A percentile compares a stretch with the other conserved stretches of the same genome.
phyloP scores from a whole-genome alignment of 2,113 vertebrate species.

The Aphelocoma coerulescens region DNA sequence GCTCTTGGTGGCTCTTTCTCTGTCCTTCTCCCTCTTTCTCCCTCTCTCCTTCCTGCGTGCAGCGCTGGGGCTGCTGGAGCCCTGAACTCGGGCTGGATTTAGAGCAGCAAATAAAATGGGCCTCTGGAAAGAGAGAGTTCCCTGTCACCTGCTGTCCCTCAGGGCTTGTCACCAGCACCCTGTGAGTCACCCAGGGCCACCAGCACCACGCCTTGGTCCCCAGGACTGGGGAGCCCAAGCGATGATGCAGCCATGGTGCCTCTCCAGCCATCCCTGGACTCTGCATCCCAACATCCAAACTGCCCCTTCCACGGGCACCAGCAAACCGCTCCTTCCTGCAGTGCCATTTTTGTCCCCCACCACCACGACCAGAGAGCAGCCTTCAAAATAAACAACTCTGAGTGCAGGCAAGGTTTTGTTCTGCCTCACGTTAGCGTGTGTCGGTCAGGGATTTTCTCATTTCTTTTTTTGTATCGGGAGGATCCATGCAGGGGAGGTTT shows the following conservation, averaged over 20 bases:
- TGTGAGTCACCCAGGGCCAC: background rate
- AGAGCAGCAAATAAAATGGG: background rate
- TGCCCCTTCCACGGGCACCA: rapidly evolving
- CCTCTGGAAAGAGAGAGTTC: background rate
- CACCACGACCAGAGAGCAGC: background rate
- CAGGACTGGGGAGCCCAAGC: rapidly evolving
- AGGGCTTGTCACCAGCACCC: background rate
- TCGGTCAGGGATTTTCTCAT: background rate
- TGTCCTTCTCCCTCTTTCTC: background rate
- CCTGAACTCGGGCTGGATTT: background rate
- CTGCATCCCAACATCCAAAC: background rate
- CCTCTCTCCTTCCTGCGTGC: rapidly evolving
- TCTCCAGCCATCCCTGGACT: background rate
- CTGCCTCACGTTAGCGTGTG: rapidly evolving
- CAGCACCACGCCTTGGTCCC: rapidly evolving
- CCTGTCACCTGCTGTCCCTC: rapidly evolving
- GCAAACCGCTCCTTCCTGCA: background rate
- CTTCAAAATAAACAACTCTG: background rate
- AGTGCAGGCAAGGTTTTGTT: rapidly evolving
- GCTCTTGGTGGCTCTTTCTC: background rate
- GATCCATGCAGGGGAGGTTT: background rate
- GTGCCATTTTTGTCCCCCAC: background rate
- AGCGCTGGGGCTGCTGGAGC: background rate
- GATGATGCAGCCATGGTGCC: rapidly evolving
- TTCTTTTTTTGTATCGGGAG: background rate